Evolutionary conservation across 2,888 invertebrate genomes (phyloP).

Genomic region (Limulus polyphemus): DNA sequence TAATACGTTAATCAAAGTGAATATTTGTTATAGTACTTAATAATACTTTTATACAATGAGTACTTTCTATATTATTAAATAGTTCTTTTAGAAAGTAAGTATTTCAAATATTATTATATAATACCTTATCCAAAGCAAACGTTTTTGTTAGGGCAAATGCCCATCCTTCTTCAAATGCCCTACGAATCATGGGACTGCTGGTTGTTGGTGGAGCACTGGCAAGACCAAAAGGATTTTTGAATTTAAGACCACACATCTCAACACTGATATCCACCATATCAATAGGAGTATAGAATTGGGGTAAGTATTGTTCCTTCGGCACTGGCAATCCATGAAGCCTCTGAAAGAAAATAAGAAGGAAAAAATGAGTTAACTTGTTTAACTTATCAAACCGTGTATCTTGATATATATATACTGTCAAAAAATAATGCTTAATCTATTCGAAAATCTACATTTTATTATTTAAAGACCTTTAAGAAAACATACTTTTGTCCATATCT

Average conservation of each 20-base stretch:
- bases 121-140: conserved; percentile 80
- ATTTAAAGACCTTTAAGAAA: no score
- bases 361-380: background rate
- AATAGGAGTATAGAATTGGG: conserved; percentile 81
- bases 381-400: no score
- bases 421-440: no score
- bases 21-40: background rate
- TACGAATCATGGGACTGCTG: conserved; percentile 80
- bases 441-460: no score
- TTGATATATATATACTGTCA: no score
- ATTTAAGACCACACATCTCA: conserved; percentile 81
- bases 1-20: background rate
- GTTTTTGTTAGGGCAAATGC: conserved; percentile 96
- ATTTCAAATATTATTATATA: background rate
- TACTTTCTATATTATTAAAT: background rate
- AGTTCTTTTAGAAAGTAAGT: background rate
- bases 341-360: conserved; percentile 35
- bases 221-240: conserved; percentile 92
- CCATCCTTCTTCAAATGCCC: conserved; percentile 94
- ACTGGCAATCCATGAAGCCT: conserved; percentile 44
- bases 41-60: background rate
- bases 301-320: conserved; percentile 56
- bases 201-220: conserved; percentile 97
- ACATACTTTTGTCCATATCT: no score
- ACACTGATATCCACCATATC: conserved; percentile 89